Evolutionary conservation across 2,113 vertebrate species (phyloP).

Genomic region (Psittacula cyanocephala): DNA sequence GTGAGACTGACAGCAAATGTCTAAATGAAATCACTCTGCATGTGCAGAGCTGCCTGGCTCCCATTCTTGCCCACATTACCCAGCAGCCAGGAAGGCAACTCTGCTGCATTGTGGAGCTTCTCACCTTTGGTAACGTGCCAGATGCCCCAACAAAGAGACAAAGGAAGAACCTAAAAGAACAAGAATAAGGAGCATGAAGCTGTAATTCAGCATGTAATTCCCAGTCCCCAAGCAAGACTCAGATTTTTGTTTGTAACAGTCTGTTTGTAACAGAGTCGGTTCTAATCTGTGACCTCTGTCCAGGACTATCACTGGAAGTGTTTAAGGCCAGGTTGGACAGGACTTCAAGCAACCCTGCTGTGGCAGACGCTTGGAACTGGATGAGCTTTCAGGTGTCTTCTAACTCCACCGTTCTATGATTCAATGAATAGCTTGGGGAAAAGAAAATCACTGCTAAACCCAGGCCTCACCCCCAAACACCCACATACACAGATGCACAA

Average conservation of each 20-base stretch:
- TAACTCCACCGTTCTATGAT: background rate
- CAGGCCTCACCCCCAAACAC: background rate
- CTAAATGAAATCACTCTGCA: background rate
- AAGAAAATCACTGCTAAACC: background rate
- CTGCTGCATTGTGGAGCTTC: background rate
- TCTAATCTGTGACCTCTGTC: background rate
- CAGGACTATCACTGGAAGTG: background rate
- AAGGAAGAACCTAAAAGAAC: slow-evolving; percentile 87
- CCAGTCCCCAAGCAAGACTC: background rate
- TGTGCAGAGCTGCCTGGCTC: background rate
- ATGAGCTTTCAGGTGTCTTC: background rate
- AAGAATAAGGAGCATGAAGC: background rate
- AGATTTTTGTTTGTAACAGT: background rate
- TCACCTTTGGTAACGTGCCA: slow-evolving; percentile 87
- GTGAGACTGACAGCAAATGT: background rate
- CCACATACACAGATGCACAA: background rate
- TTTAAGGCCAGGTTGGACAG: background rate
- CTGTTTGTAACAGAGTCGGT: background rate
- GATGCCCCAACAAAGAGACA: slow-evolving; percentile 90
- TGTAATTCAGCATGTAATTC: background rate
- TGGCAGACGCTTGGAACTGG: background rate
- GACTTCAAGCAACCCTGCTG: background rate
- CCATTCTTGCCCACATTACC: background rate
- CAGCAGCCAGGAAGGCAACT: background rate
- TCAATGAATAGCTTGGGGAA: background rate